phyloP scores from a whole-genome alignment of 2,113 vertebrate genomes.

The Polypterus bichir region DNA sequence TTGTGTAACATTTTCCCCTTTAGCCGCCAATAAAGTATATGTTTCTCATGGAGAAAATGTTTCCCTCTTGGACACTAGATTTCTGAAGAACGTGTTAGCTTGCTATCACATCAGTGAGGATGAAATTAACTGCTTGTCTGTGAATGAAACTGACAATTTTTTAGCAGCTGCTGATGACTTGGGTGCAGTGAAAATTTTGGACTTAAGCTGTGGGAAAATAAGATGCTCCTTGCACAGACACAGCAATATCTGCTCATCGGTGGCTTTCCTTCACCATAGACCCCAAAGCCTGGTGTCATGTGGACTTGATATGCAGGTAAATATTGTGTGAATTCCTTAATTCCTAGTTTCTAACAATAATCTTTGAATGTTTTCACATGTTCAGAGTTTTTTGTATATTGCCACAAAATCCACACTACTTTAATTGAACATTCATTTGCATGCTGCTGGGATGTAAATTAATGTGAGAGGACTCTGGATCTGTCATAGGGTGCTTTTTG shows the following conservation, averaged over 20 bases:
- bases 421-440: too few relatives aligned
- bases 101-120: slow-evolving; percentile 66
- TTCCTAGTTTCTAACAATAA: too few relatives aligned
- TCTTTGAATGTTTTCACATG: too few relatives aligned
- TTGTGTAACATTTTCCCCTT: slow-evolving; percentile 56
- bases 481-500: too few relatives aligned
- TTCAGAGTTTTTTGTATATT: too few relatives aligned
- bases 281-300: slow-evolving; percentile 84
- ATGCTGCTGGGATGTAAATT: too few relatives aligned
- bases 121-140: slow-evolving; percentile 76
- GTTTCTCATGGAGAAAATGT: slow-evolving; percentile 63
- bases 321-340: background rate
- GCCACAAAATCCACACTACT: too few relatives aligned
- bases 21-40: slow-evolving; percentile 46
- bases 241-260: slow-evolving; percentile 87
- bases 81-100: slow-evolving; percentile 46
- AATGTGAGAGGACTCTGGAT: too few relatives aligned
- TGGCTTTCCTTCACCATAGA: slow-evolving; percentile 74
- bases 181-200: slow-evolving; percentile 68
- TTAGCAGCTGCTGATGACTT: slow-evolving; percentile 82
- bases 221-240: slow-evolving; percentile 71
- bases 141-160: slow-evolving; percentile 56
- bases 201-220: slow-evolving; percentile 68
- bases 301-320: slow-evolving; percentile 94
- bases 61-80: slow-evolving; percentile 63